Percentiles rank a stretch among this genome's conserved stretches.
Evolutionary conservation across 2,797 vertebrate species (phyloP).

Genomic region (Neosilurus hyrtlii): DNA sequence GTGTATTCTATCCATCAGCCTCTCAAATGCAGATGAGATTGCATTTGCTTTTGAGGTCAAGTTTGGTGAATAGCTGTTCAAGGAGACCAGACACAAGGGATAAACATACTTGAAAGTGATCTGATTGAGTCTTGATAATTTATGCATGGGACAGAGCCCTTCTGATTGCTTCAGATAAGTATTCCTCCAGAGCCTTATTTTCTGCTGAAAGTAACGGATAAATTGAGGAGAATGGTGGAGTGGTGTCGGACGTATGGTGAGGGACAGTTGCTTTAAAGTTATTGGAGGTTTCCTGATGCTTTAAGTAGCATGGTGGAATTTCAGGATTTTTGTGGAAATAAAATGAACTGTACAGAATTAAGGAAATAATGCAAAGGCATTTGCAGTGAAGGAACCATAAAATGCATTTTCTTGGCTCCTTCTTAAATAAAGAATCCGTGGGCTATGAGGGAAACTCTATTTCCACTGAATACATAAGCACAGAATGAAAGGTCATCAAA

Average conservation of each 20-base stretch:
- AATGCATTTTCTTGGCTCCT: neutral
- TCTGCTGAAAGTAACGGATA: neutral
- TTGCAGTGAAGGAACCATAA: neutral
- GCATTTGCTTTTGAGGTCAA: slow-evolving; percentile 15
- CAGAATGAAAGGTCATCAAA: too few relatives aligned
- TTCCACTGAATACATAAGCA: neutral
- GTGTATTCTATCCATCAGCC: neutral
- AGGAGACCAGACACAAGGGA: neutral
- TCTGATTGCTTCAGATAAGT: slow-evolving; percentile 1
- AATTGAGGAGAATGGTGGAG: neutral
- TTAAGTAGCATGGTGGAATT: neutral
- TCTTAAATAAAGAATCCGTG: neutral
- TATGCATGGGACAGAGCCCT: neutral
- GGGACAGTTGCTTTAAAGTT: neutral
- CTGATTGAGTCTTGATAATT: neutral
- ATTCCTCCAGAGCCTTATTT: neutral
- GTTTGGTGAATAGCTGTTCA: neutral
- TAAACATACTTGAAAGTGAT: neutral
- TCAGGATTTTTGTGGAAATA: neutral
- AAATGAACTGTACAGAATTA: neutral
- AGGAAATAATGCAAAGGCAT: neutral
- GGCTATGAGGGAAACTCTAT: neutral
- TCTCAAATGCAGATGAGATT: neutral
- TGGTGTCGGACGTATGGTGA: neutral
- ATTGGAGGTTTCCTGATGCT: neutral